These are phyloP conservation scores for Synaphobranchus kaupii DNA, from an alignment of 2,797 vertebrate species.

Conservation along the genomic window DNA sequence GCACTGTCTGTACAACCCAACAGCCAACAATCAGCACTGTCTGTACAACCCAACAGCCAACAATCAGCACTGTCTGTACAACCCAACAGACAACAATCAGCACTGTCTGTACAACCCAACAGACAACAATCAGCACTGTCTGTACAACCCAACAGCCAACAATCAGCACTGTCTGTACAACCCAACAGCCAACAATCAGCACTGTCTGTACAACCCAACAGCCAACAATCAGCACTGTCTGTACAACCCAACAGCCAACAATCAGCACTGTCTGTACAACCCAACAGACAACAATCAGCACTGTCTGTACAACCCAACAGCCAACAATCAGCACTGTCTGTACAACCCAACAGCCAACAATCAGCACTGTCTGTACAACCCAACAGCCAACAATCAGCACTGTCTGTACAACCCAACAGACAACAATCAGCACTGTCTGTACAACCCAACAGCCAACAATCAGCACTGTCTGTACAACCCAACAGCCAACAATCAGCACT, in stretches of 20 bases:
- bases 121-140: background rate
- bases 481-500: background rate
- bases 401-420: no score
- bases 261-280: background rate
- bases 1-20: background rate
- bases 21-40: background rate
- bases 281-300: background rate
- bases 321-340: conserved; percentile 68
- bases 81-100: no score
- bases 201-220: background rate
- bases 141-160: no score
- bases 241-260: no score
- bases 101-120: conserved; percentile 66
- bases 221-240: background rate
- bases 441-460: no score
- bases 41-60: no score
- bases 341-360: conserved; percentile 3
- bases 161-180: background rate
- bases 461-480: background rate
- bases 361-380: background rate
- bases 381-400: background rate
- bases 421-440: background rate
- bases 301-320: no score
- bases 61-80: background rate
- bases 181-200: no score